Percentiles rank a stretch among this genome's conserved stretches.
Evolutionary conservation across 1,140 invertebrate genomes (phyloP).

Genomic region (Papilio xuthus): DNA sequence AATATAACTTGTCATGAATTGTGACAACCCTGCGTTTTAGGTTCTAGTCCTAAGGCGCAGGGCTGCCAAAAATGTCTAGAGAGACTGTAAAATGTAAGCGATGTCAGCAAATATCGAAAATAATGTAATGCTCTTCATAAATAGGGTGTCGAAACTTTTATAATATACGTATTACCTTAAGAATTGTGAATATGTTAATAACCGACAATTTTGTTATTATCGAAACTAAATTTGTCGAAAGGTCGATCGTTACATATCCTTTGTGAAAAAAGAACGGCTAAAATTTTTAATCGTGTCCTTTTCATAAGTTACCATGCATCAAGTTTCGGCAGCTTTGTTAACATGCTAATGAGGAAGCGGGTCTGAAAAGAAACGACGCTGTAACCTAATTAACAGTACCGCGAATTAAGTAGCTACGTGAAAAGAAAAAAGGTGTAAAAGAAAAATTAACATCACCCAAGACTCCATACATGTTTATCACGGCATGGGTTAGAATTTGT

Average conservation of each 20-base stretch:
- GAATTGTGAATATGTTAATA: too few relatives aligned
- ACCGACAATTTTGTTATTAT: too few relatives aligned
- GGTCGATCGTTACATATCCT: not conserved
- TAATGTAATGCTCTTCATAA: too few relatives aligned
- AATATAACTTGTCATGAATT: too few relatives aligned
- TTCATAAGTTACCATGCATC: not conserved
- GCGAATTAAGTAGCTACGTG: conserved; percentile 14
- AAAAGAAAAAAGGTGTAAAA: not conserved
- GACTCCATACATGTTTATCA: not conserved
- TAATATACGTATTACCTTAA: too few relatives aligned
- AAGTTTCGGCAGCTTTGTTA: conserved; percentile 18
- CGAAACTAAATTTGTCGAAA: not conserved
- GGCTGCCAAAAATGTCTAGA: too few relatives aligned
- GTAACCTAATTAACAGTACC: conserved; percentile 21
- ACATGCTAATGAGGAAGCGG: conserved; percentile 19
- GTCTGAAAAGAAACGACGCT: conserved; percentile 10
- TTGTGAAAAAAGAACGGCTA: not conserved
- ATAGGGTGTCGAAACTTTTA: too few relatives aligned
- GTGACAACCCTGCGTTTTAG: too few relatives aligned
- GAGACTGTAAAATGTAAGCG: too few relatives aligned
- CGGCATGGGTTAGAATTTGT: not conserved
- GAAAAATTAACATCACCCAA: not conserved
- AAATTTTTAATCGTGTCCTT: not conserved
- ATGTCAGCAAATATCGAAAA: too few relatives aligned
- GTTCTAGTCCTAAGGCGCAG: too few relatives aligned